A percentile compares a stretch with the other conserved stretches of the same genome.
These are phyloP conservation scores for Agonopterix alstromeriana DNA, from an alignment of 2,888 invertebrate genomes.

Conservation along the genomic window DNA sequence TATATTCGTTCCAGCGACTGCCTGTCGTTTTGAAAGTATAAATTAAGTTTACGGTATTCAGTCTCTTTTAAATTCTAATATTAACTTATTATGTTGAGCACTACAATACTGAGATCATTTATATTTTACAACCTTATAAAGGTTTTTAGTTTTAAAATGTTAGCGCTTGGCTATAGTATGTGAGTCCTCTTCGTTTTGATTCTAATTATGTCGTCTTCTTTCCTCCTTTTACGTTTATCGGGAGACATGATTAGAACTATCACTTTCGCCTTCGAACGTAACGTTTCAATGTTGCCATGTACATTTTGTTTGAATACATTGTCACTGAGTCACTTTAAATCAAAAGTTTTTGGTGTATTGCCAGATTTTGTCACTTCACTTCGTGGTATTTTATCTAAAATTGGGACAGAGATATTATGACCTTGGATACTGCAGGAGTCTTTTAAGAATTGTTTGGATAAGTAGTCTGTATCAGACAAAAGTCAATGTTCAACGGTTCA, in stretches of 20 bases:
- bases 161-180: constrained; percentile 19
- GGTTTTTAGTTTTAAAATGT: constrained; percentile 9
- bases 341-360: constrained; percentile 24
- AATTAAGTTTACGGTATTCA: constrained; percentile 14
- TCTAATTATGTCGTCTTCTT: constrained; percentile 24
- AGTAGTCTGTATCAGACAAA: neutral
- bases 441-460: neutral
- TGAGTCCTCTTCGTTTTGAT: constrained; percentile 30
- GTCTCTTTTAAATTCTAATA: constrained; percentile 22
- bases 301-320: constrained; percentile 35
- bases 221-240: constrained; percentile 63
- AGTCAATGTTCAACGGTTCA: neutral
- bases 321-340: constrained; percentile 39
- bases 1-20: constrained; percentile 1
- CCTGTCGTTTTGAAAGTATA: constrained; percentile 9
- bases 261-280: constrained; percentile 33
- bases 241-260: constrained; percentile 57
- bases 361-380: constrained; percentile 22
- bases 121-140: constrained; percentile 9
- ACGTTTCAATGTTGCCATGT: constrained; percentile 12
- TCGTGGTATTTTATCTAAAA: constrained; percentile 14
- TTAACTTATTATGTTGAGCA: constrained; percentile 38
- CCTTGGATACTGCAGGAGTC: constrained; percentile 18
- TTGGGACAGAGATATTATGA: constrained; percentile 16
- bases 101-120: constrained; percentile 61